Evolutionary conservation across 2,888 invertebrate species (phyloP).

Genomic region (Melitaea athalia): DNA sequence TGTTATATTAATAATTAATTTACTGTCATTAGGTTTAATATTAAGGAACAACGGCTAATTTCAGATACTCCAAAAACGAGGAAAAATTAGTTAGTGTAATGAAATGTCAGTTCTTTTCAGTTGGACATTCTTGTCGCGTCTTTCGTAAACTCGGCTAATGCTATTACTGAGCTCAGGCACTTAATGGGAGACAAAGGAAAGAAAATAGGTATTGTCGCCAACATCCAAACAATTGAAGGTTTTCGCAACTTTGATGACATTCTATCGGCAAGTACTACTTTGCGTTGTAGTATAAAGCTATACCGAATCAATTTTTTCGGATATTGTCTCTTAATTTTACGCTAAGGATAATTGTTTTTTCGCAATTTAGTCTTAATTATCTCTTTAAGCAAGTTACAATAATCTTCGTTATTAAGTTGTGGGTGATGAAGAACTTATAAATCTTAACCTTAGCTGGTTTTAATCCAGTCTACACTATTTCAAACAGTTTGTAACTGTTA

Average conservation of each 20-base stretch:
- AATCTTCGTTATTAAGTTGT: no score
- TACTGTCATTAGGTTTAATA: no score
- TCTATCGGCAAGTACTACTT: conserved; percentile 51
- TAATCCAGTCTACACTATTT: no score
- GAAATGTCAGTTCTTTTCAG: conserved; percentile 52
- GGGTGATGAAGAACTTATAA: no score
- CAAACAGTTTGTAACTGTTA: no score
- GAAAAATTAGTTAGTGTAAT: conserved; percentile 38
- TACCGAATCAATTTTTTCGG: neutral
- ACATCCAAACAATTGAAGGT: conserved; percentile 67
- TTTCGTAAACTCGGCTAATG: conserved; percentile 53
- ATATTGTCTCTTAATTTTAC: neutral
- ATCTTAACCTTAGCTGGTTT: no score
- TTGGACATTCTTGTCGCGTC: conserved; percentile 67
- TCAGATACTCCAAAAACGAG: conserved; percentile 19
- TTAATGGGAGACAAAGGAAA: conserved; percentile 69
- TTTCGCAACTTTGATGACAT: conserved; percentile 66
- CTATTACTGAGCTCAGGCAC: conserved; percentile 56
- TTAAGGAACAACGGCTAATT: neutral
- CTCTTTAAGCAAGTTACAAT: no score
- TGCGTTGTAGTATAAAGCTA: conserved; percentile 17
- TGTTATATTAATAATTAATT: neutral
- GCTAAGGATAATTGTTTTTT: neutral
- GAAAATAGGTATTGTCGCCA: conserved; percentile 66
- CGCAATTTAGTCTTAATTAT: no score